A percentile compares a stretch with the other conserved stretches of the same genome.
Evolutionary conservation across 2,888 invertebrate species (phyloP).

Genomic region (Tetropium fuscum): DNA sequence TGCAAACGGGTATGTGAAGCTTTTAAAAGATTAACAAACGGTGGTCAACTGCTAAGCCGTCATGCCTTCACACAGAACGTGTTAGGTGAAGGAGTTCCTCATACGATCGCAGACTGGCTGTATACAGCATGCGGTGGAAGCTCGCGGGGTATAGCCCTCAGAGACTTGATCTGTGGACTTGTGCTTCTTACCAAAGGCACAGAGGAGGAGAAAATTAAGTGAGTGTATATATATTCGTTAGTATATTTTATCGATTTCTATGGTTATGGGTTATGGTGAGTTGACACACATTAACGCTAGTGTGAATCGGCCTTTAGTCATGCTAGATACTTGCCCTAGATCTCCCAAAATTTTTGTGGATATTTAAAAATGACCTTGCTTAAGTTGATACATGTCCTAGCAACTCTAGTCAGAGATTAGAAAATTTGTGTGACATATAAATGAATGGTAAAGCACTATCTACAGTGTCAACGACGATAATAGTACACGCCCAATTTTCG

Average conservation of each 20-base stretch:
- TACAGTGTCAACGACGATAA: too few species aligned
- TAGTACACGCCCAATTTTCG: too few species aligned
- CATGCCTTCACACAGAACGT: constrained; percentile 87
- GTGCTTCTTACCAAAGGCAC: constrained; percentile 88
- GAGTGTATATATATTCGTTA: constrained; percentile 47
- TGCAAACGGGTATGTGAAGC: constrained; percentile 87
- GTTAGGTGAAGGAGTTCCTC: constrained; percentile 87
- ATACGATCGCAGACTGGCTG: constrained; percentile 84
- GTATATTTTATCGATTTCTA: not conserved
- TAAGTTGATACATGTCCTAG: too few species aligned
- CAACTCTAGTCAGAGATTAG: too few species aligned
- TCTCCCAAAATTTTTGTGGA: too few species aligned
- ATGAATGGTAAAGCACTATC: too few species aligned
- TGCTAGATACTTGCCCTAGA: too few species aligned
- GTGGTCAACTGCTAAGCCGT: constrained; percentile 76
- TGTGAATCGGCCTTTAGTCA: too few species aligned
- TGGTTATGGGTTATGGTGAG: not conserved
- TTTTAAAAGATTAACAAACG: constrained; percentile 86
- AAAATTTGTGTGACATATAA: too few species aligned
- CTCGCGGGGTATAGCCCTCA: constrained; percentile 82
- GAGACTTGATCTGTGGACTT: constrained; percentile 86
- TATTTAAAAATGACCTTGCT: too few species aligned
- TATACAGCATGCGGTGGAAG: constrained; percentile 89
- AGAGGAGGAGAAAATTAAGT: constrained; percentile 87
- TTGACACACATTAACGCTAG: too few species aligned